Percentiles rank a stretch among this genome's conserved stretches.
Conservation (phyloP, 2,797 vertebrate species). For the Pachyuromys duprasi region DNA sequence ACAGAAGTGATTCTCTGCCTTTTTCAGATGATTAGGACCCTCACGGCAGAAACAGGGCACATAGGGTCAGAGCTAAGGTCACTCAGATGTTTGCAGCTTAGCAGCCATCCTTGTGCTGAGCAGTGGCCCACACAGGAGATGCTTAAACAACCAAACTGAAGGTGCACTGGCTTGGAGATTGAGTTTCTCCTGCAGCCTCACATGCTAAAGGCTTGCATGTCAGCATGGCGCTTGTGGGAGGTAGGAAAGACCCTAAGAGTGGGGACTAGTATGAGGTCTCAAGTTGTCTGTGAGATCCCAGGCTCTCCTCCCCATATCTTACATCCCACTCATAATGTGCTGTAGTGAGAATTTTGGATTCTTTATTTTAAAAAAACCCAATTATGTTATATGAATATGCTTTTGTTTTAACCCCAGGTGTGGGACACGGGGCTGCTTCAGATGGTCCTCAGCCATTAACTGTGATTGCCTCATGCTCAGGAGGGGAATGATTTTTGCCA, state of each 20-base stretch:
- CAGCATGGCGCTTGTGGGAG: background rate
- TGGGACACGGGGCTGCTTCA: too few relatives aligned
- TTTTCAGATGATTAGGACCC: slow-evolving; percentile 11
- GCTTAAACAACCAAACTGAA: background rate
- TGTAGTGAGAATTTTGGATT: too few relatives aligned
- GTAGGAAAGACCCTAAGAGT: background rate
- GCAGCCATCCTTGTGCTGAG: background rate
- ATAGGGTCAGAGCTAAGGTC: background rate
- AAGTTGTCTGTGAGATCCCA: background rate
- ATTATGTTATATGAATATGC: too few relatives aligned
- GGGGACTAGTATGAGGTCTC: background rate
- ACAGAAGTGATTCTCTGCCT: slow-evolving; percentile 28
- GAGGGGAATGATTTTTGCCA: too few relatives aligned
- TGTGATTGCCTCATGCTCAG: too few relatives aligned
- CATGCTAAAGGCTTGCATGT: background rate
- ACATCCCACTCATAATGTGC: background rate
- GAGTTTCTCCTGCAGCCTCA: background rate
- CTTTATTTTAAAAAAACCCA: too few relatives aligned
- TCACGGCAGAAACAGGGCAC: background rate
- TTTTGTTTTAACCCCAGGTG: too few relatives aligned
- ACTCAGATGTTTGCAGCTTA: background rate
- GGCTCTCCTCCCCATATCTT: background rate
- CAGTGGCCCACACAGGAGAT: background rate
- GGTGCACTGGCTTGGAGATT: background rate
- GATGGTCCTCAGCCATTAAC: too few relatives aligned